These are phyloP conservation scores for Drosophila paulistorum DNA, from an alignment of 1,140 invertebrate species.

Conservation along the genomic window DNA sequence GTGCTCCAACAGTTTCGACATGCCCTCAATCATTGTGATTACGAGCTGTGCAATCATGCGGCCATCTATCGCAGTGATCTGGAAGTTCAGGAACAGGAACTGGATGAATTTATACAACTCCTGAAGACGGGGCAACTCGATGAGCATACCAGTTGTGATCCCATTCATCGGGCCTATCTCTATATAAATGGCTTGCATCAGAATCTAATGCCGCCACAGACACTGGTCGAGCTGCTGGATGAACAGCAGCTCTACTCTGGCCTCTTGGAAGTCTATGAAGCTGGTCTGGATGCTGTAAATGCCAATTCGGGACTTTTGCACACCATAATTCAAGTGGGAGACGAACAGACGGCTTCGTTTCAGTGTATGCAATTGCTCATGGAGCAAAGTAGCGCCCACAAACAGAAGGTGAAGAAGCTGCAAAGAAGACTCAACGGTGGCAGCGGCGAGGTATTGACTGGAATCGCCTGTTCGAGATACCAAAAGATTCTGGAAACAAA, in stretches of 20 bases:
- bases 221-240: slow-evolving; percentile 80
- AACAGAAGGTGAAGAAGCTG: slow-evolving; percentile 92
- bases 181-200: slow-evolving; percentile 93
- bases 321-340: slow-evolving; percentile 85
- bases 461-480: slow-evolving; percentile 86
- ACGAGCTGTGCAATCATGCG: slow-evolving; percentile 93
- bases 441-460: slow-evolving; percentile 82
- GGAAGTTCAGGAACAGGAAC: slow-evolving; percentile 92
- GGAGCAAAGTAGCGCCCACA: slow-evolving; percentile 88
- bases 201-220: slow-evolving; percentile 87
- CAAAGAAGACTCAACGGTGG: slow-evolving; percentile 86
- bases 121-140: slow-evolving; percentile 94
- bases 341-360: slow-evolving; percentile 87
- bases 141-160: slow-evolving; percentile 94
- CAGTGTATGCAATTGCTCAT: slow-evolving; percentile 90
- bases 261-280: slow-evolving; percentile 83
- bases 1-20: slow-evolving; percentile 88
- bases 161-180: slow-evolving; percentile 92
- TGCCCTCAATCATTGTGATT: slow-evolving; percentile 90
- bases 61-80: slow-evolving; percentile 95
- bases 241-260: slow-evolving; percentile 83
- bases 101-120: slow-evolving; percentile 95
- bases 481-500: slow-evolving; percentile 85
- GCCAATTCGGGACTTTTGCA: slow-evolving; percentile 88
- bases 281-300: slow-evolving; percentile 88